Base-by-base conservation (phyloP, 2,888 invertebrate species). In the Netelia inedita region DNA sequence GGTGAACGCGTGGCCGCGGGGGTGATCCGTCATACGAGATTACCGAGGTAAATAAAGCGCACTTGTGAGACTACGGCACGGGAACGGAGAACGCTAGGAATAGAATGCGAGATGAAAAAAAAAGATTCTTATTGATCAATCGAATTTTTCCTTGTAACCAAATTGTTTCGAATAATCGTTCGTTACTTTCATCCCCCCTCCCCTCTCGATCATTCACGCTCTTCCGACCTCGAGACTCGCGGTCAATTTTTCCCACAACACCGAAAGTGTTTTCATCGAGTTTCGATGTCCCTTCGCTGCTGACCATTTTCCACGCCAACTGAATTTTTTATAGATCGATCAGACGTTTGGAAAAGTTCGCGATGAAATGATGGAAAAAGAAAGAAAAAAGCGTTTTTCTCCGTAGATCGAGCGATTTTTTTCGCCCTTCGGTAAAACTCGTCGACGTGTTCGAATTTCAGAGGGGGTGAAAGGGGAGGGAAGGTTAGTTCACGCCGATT, bases 1-100 rank as follows among this genome's bases (percentile, higher is more conserved):
- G 92, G 90, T 88, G 75, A 86, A 89, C 81, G 83, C 35, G 6
- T 1, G 6, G 35, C 69, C 72, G 69, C 69, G 65, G 80, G 82
- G 87, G 88, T 89, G 89, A 93, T 93, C 92, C 90, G 92, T 93
- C 92, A 93, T 93, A 89, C 87, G 88, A 92, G 92, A 93, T 93
- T 93, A 93, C 91, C 91, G 89, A 85, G 91, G 91, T 93, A 92
- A 93, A 92, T 92, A 92, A 92, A 88, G 84, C 84, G 79, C 68
- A 61, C 74, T 82, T 78, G 55, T 57, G 83, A 72, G 71, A 72
- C 55, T 72, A 55, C 78, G 55, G 57, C n/a, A 16, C 50, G 19
- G 55, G 19, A 16, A 50, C 55, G 61, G 71, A 41, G 57, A 28
- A 61, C 28, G 46, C 41, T 28, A 50, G 19, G n/a, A 50, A 69